phyloP scores from a whole-genome alignment of 2,888 invertebrate genomes.

The Listrodromus nycthemerus region DNA sequence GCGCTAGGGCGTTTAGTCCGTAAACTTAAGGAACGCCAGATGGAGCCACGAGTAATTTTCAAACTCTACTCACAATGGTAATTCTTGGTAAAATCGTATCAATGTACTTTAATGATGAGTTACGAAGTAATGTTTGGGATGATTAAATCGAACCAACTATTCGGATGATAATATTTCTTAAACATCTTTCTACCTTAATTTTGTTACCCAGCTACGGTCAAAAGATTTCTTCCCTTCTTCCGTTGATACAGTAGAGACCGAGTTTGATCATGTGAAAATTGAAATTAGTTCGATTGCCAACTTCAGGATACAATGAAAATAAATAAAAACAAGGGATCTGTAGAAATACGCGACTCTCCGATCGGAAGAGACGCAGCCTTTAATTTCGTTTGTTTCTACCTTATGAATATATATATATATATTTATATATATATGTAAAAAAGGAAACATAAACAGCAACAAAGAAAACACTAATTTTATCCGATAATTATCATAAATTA shows the following conservation, averaged over 20 bases:
- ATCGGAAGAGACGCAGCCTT: slow-evolving; percentile 49
- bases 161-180: background rate
- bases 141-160: background rate
- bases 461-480: slow-evolving; percentile 15
- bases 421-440: slow-evolving; percentile 15
- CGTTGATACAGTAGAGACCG: background rate
- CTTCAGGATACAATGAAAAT: background rate
- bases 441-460: slow-evolving; percentile 23
- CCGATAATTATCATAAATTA: slow-evolving; percentile 20
- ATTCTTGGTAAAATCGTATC: background rate
- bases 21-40: slow-evolving; percentile 5
- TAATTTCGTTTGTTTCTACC: slow-evolving; percentile 53
- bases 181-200: slow-evolving; percentile 3
- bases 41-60: slow-evolving; percentile 27
- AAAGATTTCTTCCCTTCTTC: slow-evolving; percentile 3
- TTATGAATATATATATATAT: slow-evolving; percentile 48
- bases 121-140: background rate
- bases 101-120: background rate
- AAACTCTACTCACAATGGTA: background rate
- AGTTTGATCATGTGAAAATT: background rate
- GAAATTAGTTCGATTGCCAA: background rate
- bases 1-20: background rate
- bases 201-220: slow-evolving; percentile 4
- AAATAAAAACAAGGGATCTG: slow-evolving; percentile 33
- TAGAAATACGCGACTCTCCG: slow-evolving; percentile 59